Evolutionary conservation across 2,797 vertebrate genomes (phyloP), one percentile per base, ranked within the genome.

Genomic region (Denticeps clupeoides): DNA sequence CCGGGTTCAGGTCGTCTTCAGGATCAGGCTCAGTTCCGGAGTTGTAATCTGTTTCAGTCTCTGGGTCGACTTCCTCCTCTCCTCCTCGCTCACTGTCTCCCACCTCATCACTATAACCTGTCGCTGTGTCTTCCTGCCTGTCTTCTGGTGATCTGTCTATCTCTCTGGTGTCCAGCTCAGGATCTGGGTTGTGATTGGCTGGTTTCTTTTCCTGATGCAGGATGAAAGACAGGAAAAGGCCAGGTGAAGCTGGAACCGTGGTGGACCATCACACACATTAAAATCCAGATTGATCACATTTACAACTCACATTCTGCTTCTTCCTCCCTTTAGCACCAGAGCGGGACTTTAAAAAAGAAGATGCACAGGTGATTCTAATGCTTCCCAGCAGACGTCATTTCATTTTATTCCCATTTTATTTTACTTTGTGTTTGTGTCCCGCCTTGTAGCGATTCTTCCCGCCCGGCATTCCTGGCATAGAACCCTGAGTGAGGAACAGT

Each of bases 221-320:
- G 2, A 12, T 18, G 38, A 18, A 5, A 49, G 18, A 6, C 21
- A 11, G 26, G 18, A 16, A 7, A 5, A 2, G 22, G 4, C 2
- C 2, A n/a, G 5, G 4, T 15, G 27, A 45, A 35, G 18, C 2
- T 29, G n/a, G n/a, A n/a, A n/a, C n/a, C n/a, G n/a, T n/a, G n/a
- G n/a, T n/a, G n/a, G n/a, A n/a, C n/a, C n/a, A n/a, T n/a, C n/a
- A n/a, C n/a, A n/a, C n/a, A n/a, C n/a, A n/a, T n/a, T n/a, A n/a
- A n/a, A n/a, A n/a, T n/a, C n/a, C n/a, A n/a, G n/a, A n/a, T n/a
- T n/a, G n/a, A n/a, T n/a, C n/a, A 19, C 32, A 18, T 29, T 15
- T 7, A 5, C n/a, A 40, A 65, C 60, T 79, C 67, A 90, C 87
- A 62, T 68, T 80, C 48, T 65, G 69, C 8, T 55, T 77, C 32